Percentiles rank a stretch among this genome's conserved stretches.
Conservation (phyloP, 2,113 vertebrate genomes). For the Nothocercus julius region DNA sequence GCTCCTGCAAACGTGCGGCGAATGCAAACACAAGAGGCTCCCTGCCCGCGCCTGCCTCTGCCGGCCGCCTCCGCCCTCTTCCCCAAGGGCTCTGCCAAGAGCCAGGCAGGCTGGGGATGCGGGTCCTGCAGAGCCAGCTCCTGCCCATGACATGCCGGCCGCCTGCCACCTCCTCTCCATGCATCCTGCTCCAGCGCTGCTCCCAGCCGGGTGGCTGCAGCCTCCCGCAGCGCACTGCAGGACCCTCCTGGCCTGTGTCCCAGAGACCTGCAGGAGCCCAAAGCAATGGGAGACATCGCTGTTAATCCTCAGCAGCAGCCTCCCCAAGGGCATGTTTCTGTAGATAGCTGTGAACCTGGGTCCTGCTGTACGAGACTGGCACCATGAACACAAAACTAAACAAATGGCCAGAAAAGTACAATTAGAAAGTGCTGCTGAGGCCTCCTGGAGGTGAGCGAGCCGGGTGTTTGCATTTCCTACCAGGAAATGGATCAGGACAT, state of each 20-base stretch:
- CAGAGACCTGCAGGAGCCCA: not conserved
- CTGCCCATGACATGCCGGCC: too few species aligned
- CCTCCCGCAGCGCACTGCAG: not conserved
- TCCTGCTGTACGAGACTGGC: not conserved
- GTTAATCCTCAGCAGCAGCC: not conserved
- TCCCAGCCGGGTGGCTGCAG: not conserved
- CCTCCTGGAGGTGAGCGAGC: not conserved
- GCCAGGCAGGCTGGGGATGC: too few species aligned
- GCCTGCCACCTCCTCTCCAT: too few species aligned
- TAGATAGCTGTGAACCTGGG: not conserved
- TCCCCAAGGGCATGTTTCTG: not conserved
- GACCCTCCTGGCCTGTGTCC: accelerated
- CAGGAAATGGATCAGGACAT: constrained; percentile 18
- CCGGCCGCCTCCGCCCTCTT: not conserved
- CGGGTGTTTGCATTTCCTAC: constrained; percentile 37
- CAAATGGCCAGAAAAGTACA: not conserved
- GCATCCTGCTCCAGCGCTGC: accelerated
- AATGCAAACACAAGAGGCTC: not conserved
- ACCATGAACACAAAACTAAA: not conserved
- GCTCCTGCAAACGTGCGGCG: not conserved
- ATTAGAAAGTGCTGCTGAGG: not conserved
- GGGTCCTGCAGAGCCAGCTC: too few species aligned
- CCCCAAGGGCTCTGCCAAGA: not conserved
- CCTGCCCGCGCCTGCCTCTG: not conserved
- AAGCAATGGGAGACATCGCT: not conserved